A percentile compares a stretch with the other conserved stretches of the same genome.
phyloP scores from a whole-genome alignment of 2,113 vertebrate species.

The Atractosteus spatula region DNA sequence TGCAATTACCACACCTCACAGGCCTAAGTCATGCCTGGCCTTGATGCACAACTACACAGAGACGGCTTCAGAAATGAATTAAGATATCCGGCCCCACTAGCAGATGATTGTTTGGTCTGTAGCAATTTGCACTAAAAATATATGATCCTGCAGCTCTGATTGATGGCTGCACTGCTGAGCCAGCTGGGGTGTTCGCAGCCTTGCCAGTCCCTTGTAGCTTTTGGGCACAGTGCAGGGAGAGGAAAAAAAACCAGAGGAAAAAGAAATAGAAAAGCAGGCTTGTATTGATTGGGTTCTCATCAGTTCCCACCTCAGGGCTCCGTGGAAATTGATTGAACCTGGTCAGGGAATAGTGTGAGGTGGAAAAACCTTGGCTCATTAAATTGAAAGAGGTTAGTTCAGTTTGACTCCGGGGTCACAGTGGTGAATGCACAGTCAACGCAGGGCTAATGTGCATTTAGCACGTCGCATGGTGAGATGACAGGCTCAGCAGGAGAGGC shows the following conservation, averaged over 20 bases:
- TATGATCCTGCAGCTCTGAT: slow-evolving; percentile 22
- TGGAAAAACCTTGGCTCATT: slow-evolving; percentile 38
- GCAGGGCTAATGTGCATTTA: slow-evolving; percentile 57
- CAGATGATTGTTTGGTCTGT: slow-evolving; percentile 25
- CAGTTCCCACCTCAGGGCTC: slow-evolving; percentile 56
- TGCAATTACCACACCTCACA: slow-evolving; percentile 5
- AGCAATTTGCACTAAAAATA: slow-evolving; percentile 24
- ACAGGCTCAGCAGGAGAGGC: slow-evolving; percentile 43
- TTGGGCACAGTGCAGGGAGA: slow-evolving; percentile 28
- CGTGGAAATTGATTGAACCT: slow-evolving; percentile 46
- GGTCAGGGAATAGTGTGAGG: slow-evolving; percentile 37
- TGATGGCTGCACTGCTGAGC: slow-evolving; percentile 27
- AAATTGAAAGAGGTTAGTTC: slow-evolving; percentile 34
- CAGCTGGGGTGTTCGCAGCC: slow-evolving; percentile 17
- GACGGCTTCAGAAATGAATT: slow-evolving; percentile 20
- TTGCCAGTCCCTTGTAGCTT: slow-evolving; percentile 18
- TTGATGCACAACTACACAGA: slow-evolving; percentile 1
- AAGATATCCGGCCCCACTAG: slow-evolving; percentile 20
- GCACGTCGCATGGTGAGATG: slow-evolving; percentile 58
- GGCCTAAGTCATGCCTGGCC: not conserved
- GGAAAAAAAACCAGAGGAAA: slow-evolving; percentile 16
- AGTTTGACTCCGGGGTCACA: slow-evolving; percentile 40
- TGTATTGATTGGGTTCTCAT: slow-evolving; percentile 65
- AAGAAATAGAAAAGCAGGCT: slow-evolving; percentile 53
- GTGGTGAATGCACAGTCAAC: slow-evolving; percentile 36